phyloP scores from a whole-genome alignment of 2,888 invertebrate genomes.

The Cyaniris semiargus region DNA sequence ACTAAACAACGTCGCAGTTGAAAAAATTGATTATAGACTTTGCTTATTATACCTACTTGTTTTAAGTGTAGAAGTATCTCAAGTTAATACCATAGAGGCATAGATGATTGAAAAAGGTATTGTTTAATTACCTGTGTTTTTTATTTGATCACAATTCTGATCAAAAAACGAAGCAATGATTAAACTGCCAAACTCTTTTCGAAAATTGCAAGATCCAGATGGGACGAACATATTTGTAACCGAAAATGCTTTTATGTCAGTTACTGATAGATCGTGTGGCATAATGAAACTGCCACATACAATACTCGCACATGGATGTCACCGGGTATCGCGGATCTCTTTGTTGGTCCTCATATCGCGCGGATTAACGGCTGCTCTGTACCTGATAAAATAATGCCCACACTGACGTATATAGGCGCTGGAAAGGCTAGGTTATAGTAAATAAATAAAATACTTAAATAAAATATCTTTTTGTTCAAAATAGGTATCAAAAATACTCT shows the following conservation, averaged over 20 bases:
- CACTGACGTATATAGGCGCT: conserved; percentile 33
- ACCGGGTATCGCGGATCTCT: conserved; percentile 64
- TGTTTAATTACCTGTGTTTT: too few species aligned
- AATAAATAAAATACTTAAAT: too few species aligned
- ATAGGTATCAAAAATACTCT: too few species aligned
- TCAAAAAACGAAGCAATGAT: background rate
- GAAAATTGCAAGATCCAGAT: conserved; percentile 4
- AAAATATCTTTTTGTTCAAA: too few species aligned
- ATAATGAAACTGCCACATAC: conserved; percentile 42
- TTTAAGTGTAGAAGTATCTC: too few species aligned
- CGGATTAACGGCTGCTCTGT: conserved; percentile 64
- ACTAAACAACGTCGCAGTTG: too few species aligned
- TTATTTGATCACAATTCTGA: background rate
- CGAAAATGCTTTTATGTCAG: background rate
- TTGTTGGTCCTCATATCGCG: conserved; percentile 65
- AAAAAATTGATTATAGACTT: too few species aligned
- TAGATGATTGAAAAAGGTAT: too few species aligned
- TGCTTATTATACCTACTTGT: too few species aligned
- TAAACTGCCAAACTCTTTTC: background rate
- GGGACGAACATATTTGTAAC: background rate
- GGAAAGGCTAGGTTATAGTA: background rate
- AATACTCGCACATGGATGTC: conserved; percentile 41
- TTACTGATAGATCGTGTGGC: conserved; percentile 34
- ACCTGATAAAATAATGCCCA: conserved; percentile 60
- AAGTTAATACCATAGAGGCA: too few species aligned